Evolutionary conservation across 2,797 vertebrate genomes (phyloP).

Genomic region (Siniperca undulata): DNA sequence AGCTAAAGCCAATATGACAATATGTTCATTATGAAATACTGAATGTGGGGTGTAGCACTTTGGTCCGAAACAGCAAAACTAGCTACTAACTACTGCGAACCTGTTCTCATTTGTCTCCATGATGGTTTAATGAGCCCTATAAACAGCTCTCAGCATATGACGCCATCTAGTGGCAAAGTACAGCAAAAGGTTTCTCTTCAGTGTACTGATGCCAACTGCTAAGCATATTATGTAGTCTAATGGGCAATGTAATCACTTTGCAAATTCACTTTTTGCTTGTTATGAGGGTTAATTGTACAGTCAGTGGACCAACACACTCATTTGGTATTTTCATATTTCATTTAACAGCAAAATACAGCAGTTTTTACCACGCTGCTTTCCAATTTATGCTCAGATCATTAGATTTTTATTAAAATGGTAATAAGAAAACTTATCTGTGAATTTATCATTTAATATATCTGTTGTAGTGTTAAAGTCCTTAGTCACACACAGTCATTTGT

Average conservation of each 20-base stretch:
- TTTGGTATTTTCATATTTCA: not conserved
- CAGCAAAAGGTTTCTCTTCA: not conserved
- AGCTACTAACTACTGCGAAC: not conserved
- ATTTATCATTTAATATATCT: not conserved
- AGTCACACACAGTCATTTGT: not conserved
- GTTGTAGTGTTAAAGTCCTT: conserved; percentile 15
- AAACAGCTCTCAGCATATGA: no score
- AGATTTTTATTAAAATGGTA: not conserved
- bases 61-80: not conserved
- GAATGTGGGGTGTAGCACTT: not conserved
- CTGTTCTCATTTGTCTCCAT: not conserved
- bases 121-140: not conserved
- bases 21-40: not conserved
- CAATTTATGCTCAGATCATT: not conserved
- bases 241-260: not conserved
- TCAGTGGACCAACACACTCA: not conserved
- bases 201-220: not conserved
- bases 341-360: not conserved
- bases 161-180: conserved; percentile 21
- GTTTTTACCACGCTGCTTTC: not conserved
- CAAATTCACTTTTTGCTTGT: not conserved
- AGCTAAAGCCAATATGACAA: not conserved
- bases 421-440: not conserved
- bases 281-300: not conserved
- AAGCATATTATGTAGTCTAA: not conserved